Evolutionary conservation across 2,797 vertebrate genomes (phyloP).

Genomic region (Tarsius wallacei): DNA sequence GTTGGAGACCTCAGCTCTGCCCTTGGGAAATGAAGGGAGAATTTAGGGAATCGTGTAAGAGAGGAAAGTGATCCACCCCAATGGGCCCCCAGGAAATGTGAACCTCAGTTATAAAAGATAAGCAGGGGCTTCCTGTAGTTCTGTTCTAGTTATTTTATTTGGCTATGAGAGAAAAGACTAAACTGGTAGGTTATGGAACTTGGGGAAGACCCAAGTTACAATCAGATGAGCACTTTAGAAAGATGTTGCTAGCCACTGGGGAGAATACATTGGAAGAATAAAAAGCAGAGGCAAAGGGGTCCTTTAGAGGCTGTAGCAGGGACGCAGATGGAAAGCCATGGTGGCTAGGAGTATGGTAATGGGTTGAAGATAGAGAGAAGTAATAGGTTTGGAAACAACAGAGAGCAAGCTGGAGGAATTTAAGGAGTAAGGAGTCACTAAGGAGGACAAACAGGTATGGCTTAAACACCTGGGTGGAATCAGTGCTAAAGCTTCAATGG

Average conservation of each 20-base stretch:
- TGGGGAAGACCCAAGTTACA: conserved; percentile 21
- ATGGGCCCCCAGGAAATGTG: not conserved
- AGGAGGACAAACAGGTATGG: not conserved
- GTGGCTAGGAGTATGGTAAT: not conserved
- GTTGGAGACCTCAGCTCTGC: not conserved
- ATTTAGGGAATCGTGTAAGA: not conserved
- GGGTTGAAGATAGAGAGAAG: not conserved
- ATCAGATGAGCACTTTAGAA: conserved; percentile 52
- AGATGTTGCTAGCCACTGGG: not conserved
- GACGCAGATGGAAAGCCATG: not conserved
- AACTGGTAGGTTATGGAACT: not conserved
- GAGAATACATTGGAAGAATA: not conserved
- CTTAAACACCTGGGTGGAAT: not conserved
- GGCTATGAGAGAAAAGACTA: not conserved
- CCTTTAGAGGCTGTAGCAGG: not conserved
- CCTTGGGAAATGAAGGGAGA: not conserved
- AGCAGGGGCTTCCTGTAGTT: not conserved
- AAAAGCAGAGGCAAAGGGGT: not conserved
- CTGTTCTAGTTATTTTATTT: conserved; percentile 32
- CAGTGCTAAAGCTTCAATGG: not conserved
- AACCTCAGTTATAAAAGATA: not conserved
- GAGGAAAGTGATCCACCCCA: not conserved
- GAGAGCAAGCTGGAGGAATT: not conserved
- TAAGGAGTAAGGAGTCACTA: not conserved
- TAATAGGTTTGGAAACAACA: not conserved